Evolutionary conservation across 2,888 invertebrate species (phyloP).

Genomic region (Abrostola triplasia): DNA sequence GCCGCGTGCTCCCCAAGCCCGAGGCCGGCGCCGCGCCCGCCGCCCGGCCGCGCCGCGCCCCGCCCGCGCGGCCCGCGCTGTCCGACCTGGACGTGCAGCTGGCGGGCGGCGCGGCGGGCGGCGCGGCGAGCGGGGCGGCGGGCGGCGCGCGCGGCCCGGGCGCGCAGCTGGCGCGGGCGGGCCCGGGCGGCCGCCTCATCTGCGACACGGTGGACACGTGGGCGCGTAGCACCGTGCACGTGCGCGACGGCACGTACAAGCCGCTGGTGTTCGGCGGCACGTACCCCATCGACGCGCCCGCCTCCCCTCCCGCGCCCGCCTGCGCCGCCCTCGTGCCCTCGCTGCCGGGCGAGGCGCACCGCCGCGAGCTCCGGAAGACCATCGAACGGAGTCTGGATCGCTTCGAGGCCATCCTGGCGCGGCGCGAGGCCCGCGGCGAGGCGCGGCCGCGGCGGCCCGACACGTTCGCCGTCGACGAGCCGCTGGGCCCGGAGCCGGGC

Average conservation of each 20-base stretch:
- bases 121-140: too few species aligned
- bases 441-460: conserved; percentile 16
- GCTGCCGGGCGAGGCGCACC: conserved; percentile 47
- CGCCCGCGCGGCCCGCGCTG: conserved; percentile 48
- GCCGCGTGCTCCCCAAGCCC: conserved; percentile 55
- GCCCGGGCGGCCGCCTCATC: conserved; percentile 84
- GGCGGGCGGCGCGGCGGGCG: conserved; percentile 43
- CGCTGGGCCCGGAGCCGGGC: conserved; percentile 34
- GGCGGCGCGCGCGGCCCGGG: conserved; percentile 24
- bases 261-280: conserved; percentile 95
- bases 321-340: conserved; percentile 29
- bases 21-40: conserved; percentile 45
- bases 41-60: conserved; percentile 24
- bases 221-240: conserved; percentile 72
- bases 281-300: conserved; percentile 94
- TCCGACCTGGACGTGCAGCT: conserved; percentile 71
- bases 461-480: conserved; percentile 66
- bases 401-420: conserved; percentile 77
- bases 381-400: conserved; percentile 85
- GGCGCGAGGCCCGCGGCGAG: conserved; percentile 51
- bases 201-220: conserved; percentile 72
- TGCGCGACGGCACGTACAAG: conserved; percentile 80
- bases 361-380: conserved; percentile 69
- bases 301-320: conserved; percentile 59
- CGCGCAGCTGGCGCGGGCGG: conserved; percentile 28